A percentile compares a stretch with the other conserved stretches of the same genome.
Evolutionary conservation across 2,888 invertebrate genomes (phyloP).

Genomic region (Cryptocephalus moraei): DNA sequence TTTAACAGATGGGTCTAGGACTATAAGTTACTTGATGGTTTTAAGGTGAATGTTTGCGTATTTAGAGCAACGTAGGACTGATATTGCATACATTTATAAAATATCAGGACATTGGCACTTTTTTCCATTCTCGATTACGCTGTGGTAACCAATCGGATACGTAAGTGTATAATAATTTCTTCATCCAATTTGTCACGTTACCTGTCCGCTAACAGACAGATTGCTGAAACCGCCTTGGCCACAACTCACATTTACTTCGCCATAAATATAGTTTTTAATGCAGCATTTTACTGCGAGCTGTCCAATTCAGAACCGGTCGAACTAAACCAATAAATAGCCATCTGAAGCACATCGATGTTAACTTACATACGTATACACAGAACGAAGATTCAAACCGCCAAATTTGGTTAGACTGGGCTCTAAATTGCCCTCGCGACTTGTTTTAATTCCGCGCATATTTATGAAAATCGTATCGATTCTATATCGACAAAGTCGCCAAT

Average conservation of each 20-base stretch:
- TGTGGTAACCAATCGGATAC: too few relatives aligned
- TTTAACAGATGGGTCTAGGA: too few relatives aligned
- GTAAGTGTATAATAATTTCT: too few relatives aligned
- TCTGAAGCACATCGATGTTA: slow-evolving; percentile 5
- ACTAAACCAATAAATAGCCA: slow-evolving; percentile 20
- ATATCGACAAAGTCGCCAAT: neutral
- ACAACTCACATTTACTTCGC: slow-evolving; percentile 25
- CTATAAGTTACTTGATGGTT: too few relatives aligned
- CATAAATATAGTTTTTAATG: slow-evolving; percentile 24
- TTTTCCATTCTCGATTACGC: too few relatives aligned
- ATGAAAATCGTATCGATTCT: neutral
- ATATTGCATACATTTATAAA: too few relatives aligned
- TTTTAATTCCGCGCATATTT: neutral
- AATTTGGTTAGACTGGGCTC: slow-evolving; percentile 19
- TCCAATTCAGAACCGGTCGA: slow-evolving; percentile 21
- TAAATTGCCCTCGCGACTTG: neutral
- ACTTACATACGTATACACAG: neutral
- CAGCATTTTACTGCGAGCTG: slow-evolving; percentile 17
- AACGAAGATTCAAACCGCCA: slow-evolving; percentile 13
- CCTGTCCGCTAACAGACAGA: too few relatives aligned
- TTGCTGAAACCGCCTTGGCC: slow-evolving; percentile 2
- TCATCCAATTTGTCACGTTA: too few relatives aligned
- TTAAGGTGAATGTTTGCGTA: too few relatives aligned
- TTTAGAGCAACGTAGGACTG: too few relatives aligned
- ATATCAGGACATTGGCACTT: too few relatives aligned